These are phyloP conservation scores for Phyllopteryx taeniolatus DNA, from an alignment of 2,113 vertebrate species.

Conservation along the genomic window DNA sequence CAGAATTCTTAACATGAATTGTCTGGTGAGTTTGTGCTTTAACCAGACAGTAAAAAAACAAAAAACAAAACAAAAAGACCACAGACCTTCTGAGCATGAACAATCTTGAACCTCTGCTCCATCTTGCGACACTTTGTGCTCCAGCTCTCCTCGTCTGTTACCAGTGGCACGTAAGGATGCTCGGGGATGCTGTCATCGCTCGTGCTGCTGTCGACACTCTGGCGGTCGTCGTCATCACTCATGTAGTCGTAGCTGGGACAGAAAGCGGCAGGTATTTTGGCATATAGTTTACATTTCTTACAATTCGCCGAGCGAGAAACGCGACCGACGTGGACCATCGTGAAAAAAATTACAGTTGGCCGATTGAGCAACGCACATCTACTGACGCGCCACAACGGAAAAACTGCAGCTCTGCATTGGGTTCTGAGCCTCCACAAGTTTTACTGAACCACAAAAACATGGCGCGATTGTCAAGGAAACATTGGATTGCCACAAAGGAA, in stretches of 20 bases:
- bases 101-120: constrained; percentile 97
- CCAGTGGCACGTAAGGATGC: constrained; percentile 89
- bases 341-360: too few relatives aligned
- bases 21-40: too few relatives aligned
- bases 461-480: too few relatives aligned
- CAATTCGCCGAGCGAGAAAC: not conserved
- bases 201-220: constrained; percentile 87
- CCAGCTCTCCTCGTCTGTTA: constrained; percentile 95
- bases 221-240: constrained; percentile 91
- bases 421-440: too few relatives aligned
- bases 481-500: too few relatives aligned
- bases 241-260: constrained; percentile 85
- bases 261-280: not conserved
- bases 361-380: too few relatives aligned
- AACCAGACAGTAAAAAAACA: too few relatives aligned
- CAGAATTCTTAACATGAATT: too few relatives aligned
- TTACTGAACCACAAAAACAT: too few relatives aligned
- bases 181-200: constrained; percentile 92
- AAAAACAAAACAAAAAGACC: not conserved
- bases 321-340: not conserved
- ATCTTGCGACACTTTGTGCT: constrained; percentile 96
- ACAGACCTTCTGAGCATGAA: constrained; percentile 92
- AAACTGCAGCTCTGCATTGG: too few relatives aligned
- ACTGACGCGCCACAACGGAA: too few relatives aligned
- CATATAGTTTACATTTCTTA: not conserved